phyloP scores from a whole-genome alignment of 2,797 vertebrate species.

The Pachyuromys duprasi region DNA sequence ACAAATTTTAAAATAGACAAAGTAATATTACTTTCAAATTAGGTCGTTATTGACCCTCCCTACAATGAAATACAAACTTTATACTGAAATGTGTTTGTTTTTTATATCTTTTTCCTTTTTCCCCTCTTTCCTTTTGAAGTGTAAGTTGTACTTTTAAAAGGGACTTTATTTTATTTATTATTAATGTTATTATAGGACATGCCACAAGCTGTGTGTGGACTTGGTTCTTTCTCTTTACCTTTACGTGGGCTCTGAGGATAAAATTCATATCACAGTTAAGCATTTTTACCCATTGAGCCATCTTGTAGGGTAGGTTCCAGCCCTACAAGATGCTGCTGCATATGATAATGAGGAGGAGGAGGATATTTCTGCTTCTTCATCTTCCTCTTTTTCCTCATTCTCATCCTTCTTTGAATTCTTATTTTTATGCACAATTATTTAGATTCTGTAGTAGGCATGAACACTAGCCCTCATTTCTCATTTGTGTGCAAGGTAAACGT shows the following conservation, averaged over 20 bases:
- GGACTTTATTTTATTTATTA: neutral
- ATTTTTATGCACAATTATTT: slow-evolving; percentile 30
- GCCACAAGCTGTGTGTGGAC: neutral
- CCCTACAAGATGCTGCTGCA: neutral
- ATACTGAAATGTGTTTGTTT: neutral
- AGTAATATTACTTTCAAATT: slow-evolving; percentile 33
- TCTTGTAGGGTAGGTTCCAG: neutral
- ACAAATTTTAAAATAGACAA: slow-evolving; percentile 39
- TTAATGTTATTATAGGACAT: neutral
- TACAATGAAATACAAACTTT: slow-evolving; percentile 26
- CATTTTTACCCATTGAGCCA: neutral
- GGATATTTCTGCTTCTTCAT: neutral
- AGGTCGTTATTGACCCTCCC: neutral
- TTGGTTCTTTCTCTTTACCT: neutral
- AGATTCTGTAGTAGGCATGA: slow-evolving; percentile 9
- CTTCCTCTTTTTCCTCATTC: neutral
- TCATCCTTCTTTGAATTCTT: neutral
- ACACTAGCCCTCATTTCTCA: neutral
- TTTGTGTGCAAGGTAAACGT: neutral
- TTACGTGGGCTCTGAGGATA: neutral
- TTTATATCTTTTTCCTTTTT: neutral
- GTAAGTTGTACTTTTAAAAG: neutral
- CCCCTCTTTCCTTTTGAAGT: neutral
- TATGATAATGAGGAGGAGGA: no score
- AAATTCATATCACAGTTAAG: neutral